These are phyloP conservation scores for Morpho achilles DNA, from an alignment of 2,888 invertebrate genomes.

Conservation along the genomic window DNA sequence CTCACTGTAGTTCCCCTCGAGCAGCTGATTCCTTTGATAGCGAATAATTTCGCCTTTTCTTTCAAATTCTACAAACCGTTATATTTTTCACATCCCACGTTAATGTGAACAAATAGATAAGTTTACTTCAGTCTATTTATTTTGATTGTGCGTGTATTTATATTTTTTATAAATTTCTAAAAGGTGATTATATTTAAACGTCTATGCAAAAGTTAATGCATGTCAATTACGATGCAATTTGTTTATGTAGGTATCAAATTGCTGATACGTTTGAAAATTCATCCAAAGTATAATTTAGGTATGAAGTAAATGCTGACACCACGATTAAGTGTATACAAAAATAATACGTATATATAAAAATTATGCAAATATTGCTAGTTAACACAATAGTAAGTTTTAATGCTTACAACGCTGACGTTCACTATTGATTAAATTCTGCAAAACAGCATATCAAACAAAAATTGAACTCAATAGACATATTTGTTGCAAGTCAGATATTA, in stretches of 20 bases:
- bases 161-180: too few relatives aligned
- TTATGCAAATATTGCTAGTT: background rate
- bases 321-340: too few relatives aligned
- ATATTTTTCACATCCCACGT: slow-evolving; percentile 4
- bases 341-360: too few relatives aligned
- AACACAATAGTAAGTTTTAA: background rate
- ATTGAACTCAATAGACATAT: slow-evolving; percentile 15
- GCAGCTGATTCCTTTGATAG: slow-evolving; percentile 65
- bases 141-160: too few relatives aligned
- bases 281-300: too few relatives aligned
- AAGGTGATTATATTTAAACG: too few relatives aligned
- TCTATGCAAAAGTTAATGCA: too few relatives aligned
- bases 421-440: background rate
- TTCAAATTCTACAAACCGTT: slow-evolving; percentile 20
- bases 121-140: background rate
- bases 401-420: slow-evolving; percentile 2
- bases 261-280: too few relatives aligned
- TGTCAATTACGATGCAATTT: too few relatives aligned
- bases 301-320: too few relatives aligned
- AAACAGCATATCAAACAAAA: slow-evolving; percentile 4
- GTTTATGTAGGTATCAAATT: too few relatives aligned
- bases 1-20: slow-evolving; percentile 39
- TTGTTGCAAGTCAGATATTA: slow-evolving; percentile 36
- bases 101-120: slow-evolving; percentile 1
- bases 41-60: slow-evolving; percentile 29